Conservation (phyloP, 2,113 vertebrate species). For the Taurulus bubalis region DNA sequence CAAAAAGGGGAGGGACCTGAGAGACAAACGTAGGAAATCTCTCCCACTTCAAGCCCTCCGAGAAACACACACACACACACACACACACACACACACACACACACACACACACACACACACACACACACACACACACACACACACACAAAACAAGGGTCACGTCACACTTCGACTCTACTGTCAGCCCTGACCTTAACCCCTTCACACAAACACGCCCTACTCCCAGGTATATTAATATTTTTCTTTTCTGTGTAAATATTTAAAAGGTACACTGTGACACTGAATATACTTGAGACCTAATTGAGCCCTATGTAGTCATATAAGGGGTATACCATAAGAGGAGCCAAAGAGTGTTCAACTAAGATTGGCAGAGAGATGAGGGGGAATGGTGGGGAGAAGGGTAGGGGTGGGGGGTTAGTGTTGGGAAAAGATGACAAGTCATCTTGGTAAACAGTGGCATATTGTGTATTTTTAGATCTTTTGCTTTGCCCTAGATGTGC, state of each 20-base stretch:
- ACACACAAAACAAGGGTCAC: conserved; percentile 54
- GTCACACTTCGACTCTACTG: conserved; percentile 55
- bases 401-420: conserved; percentile 31
- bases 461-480: conserved; percentile 91
- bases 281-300: background rate
- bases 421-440: conserved; percentile 79
- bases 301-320: background rate
- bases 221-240: background rate
- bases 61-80: conserved; percentile 18
- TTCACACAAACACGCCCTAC: conserved; percentile 9
- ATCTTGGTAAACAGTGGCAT: conserved; percentile 89
- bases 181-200: background rate
- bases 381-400: background rate
- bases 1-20: conserved; percentile 34
- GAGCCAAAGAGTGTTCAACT: conserved; percentile 62
- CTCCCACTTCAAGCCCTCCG: conserved; percentile 32
- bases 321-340: conserved; percentile 33
- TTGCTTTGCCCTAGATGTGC: conserved; percentile 87
- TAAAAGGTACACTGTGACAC: conserved; percentile 2
- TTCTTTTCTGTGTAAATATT: conserved; percentile 1
- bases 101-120: background rate
- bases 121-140: no score
- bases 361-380: conserved; percentile 48
- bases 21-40: conserved; percentile 28
- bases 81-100: background rate